Base-by-base conservation (phyloP, 1,140 invertebrate genomes). In the Pristionchus pacificus region DNA sequence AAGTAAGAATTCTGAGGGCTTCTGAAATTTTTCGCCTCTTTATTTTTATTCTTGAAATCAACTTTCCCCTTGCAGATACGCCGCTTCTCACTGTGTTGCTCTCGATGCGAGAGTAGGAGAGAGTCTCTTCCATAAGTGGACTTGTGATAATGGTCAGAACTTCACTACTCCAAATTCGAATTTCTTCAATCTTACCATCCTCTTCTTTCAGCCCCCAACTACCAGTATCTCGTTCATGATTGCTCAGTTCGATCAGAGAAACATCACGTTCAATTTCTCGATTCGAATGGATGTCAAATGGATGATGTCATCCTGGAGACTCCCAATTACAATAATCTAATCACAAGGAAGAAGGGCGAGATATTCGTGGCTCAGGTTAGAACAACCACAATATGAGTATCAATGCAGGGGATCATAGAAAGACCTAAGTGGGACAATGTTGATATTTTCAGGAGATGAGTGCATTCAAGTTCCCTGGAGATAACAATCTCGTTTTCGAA, bases 401-500 rank as follows among this genome's bases (percentile, higher is more conserved):
- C n/a, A n/a, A n/a, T n/a, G n/a, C n/a, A n/a, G n/a, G n/a, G n/a
- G n/a, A n/a, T n/a, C n/a, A n/a, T n/a, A n/a, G n/a, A n/a, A n/a
- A n/a, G 65, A n/a, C 15, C 24, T 13, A 72, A 2, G 24, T 3
- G 15, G n/a, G 29, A 24, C n/a, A 32, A 27, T 58, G 33, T 25
- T 59, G 60, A 25, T 38, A 62, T 13, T 77, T 80, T 61, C 73
- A 83, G 63, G 81, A 83, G 71, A 84, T 83, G 80, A 71, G 73
- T 31, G 80, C 78, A 10, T 82, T 82, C 72, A 84, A 84, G 65
- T 82, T 82, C 67, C 80, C 80, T 19, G 82, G 77, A 6, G 81
- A 84, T 49, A 71, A 76, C 68, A 81, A 82, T 68, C 38, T 82
- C 15, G 13, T 77, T 14, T 82, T 82, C 69, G 70, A 78, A 27